A percentile compares a stretch with the other conserved stretches of the same genome.
These are phyloP conservation scores for Rallus crepitans DNA, from an alignment of 2,797 vertebrate species.

Conservation along the genomic window DNA sequence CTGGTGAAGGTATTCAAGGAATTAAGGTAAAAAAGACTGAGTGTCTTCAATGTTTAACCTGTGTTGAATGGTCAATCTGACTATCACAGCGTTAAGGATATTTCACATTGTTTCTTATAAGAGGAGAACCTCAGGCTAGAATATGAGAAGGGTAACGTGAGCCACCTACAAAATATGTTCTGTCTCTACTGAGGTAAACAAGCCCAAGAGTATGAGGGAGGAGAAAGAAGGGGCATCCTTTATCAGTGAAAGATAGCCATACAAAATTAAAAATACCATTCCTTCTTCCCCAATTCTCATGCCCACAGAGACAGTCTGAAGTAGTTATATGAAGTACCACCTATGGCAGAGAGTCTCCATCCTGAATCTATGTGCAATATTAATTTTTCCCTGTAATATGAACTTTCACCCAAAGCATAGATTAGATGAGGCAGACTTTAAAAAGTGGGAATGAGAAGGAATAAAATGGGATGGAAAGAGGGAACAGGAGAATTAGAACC, in stretches of 20 bases:
- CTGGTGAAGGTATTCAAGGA: slow-evolving; percentile 90
- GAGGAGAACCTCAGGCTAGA: neutral
- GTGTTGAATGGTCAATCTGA: neutral
- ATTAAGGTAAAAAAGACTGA: slow-evolving; percentile 83
- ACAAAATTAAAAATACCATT: neutral
- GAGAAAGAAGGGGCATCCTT: neutral
- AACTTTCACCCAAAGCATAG: neutral
- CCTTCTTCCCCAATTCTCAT: neutral
- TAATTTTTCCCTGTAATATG: neutral
- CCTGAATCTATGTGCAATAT: neutral
- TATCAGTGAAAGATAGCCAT: neutral
- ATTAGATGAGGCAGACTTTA: neutral
- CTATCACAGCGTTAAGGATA: neutral
- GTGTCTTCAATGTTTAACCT: neutral
- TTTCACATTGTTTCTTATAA: neutral
- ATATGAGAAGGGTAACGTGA: neutral
- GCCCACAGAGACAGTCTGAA: neutral
- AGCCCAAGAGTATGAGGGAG: neutral
- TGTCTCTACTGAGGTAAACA: neutral
- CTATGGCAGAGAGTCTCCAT: neutral
- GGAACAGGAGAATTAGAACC: neutral
- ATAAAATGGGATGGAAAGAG: neutral
- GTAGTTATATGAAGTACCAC: neutral
- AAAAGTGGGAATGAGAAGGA: neutral
- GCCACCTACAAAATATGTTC: neutral